Evolutionary conservation across 2,888 invertebrate genomes (phyloP).

Genomic region (Nycteola revayana): DNA sequence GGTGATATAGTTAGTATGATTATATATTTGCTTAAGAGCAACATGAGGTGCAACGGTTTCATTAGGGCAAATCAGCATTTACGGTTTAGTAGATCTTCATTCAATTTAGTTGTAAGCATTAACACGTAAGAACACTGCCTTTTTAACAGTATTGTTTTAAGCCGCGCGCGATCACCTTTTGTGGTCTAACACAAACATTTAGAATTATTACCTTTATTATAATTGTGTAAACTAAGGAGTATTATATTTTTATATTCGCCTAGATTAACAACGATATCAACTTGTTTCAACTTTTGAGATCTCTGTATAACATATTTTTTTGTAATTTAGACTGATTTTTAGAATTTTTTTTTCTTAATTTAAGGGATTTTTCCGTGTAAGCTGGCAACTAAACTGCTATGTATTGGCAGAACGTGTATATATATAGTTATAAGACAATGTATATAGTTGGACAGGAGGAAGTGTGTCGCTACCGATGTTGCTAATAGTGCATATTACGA

Average conservation of each 20-base stretch:
- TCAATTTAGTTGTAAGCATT: too few species aligned
- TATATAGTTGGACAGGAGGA: slow-evolving; percentile 40
- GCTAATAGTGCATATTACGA: slow-evolving; percentile 29
- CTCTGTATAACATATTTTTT: slow-evolving; percentile 47
- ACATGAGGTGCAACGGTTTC: too few species aligned
- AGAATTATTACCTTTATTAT: slow-evolving; percentile 42
- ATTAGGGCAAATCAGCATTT: too few species aligned
- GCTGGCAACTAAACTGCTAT: slow-evolving; percentile 33
- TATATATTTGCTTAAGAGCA: too few species aligned
- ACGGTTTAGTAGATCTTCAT: too few species aligned
- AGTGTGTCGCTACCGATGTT: slow-evolving; percentile 23
- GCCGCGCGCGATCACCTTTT: too few species aligned
- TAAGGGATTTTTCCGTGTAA: slow-evolving; percentile 23
- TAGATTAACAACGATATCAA: slow-evolving; percentile 48
- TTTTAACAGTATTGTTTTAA: too few species aligned
- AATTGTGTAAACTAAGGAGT: slow-evolving; percentile 34
- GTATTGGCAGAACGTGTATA: slow-evolving; percentile 39
- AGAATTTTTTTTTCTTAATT: slow-evolving; percentile 30
- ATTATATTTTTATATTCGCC: slow-evolving; percentile 52
- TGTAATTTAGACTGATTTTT: slow-evolving; percentile 65
- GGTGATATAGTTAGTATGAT: too few species aligned
- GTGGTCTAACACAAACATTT: slow-evolving; percentile 24
- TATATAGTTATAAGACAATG: slow-evolving; percentile 31
- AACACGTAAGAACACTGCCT: too few species aligned
- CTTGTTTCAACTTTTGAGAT: slow-evolving; percentile 40